Evolutionary conservation across 2,113 vertebrate species (phyloP), one percentile per base, ranked within the genome.

Genomic region (Rostratula benghalensis): DNA sequence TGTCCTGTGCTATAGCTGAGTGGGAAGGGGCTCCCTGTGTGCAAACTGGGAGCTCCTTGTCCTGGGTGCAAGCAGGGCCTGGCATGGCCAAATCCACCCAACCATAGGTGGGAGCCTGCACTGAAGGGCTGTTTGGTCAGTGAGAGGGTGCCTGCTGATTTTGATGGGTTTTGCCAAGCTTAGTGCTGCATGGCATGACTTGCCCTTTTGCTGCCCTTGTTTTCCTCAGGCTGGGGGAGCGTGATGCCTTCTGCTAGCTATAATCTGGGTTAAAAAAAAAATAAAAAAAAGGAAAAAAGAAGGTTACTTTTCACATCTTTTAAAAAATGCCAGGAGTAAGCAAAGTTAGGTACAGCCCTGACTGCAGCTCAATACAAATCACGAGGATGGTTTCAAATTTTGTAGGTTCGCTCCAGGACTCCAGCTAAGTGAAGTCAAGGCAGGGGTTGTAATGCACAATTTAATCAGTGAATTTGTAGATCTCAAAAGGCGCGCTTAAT

Each of bases 401-500:
- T 82, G 45, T n/a, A 91, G 61, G 70, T 93, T 83, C 77, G 4
- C 75, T 74, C 20, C 79, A 88, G 78, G 70, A 65, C 78, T 97
- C 86, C 87, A 79, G 71, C 83, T 90, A 88, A 93, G 68, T 59
- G 74, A 75, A 89, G 86, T 57, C 73, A 69, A 73, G 89, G 73
- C 59, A 81, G 81, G 56, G 60, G 31, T 93, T 70, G 77, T 89
- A 89, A 96, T 94, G 96, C 94, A 83, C 83, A 81, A 95, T 94
- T 92, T 91, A 94, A 77, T 89, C 91, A 60, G 91, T 88, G 90
- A 95, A 89, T 89, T 86, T 80, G 93, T 89, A 78, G 59, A 86
- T 92, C 89, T 96, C 89, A 64, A 53, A 93, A 92, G 90, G 76
- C 9, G 8, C 73, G 63, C 94, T 97, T 96, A 89, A 96, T 95